Percentiles rank a stretch among this genome's conserved stretches.
Evolutionary conservation across 2,888 invertebrate genomes (phyloP).

Genomic region (Tachina fera): DNA sequence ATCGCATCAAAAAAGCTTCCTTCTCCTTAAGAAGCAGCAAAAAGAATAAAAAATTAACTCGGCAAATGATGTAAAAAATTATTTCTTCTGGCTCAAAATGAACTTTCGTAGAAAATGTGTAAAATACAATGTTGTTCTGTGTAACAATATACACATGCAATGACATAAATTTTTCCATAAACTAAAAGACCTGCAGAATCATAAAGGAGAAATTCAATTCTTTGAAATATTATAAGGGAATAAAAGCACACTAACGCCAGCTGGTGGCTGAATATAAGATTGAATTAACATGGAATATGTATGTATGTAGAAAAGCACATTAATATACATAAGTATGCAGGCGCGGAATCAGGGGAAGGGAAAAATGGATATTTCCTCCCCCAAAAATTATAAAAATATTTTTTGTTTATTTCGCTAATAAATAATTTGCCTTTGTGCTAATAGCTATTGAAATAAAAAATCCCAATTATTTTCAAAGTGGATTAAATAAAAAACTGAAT

Average conservation of each 20-base stretch:
- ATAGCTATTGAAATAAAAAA: no score
- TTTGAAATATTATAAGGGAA: neutral
- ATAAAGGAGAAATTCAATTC: constrained; percentile 48
- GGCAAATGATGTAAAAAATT: neutral
- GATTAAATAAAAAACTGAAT: no score
- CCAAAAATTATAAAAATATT: no score
- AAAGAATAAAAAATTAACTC: constrained; percentile 19
- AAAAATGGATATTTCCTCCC: no score
- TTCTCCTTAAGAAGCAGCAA: constrained; percentile 11
- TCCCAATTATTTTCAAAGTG: no score
- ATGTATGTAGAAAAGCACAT: constrained; percentile 49
- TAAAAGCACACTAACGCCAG: constrained; percentile 78
- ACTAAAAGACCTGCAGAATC: constrained; percentile 11
- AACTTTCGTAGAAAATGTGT: constrained; percentile 33
- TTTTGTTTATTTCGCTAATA: no score
- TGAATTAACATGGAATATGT: constrained; percentile 78
- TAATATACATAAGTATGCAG: neutral
- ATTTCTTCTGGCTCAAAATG: constrained; percentile 1
- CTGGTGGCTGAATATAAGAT: constrained; percentile 80
- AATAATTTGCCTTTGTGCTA: no score
- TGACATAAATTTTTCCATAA: neutral
- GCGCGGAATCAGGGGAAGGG: no score
- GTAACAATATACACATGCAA: neutral
- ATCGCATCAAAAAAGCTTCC: constrained; percentile 49
- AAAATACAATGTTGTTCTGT: constrained; percentile 28